phyloP scores from a whole-genome alignment of 1,140 invertebrate genomes.

The Leguminivora glycinivorella region DNA sequence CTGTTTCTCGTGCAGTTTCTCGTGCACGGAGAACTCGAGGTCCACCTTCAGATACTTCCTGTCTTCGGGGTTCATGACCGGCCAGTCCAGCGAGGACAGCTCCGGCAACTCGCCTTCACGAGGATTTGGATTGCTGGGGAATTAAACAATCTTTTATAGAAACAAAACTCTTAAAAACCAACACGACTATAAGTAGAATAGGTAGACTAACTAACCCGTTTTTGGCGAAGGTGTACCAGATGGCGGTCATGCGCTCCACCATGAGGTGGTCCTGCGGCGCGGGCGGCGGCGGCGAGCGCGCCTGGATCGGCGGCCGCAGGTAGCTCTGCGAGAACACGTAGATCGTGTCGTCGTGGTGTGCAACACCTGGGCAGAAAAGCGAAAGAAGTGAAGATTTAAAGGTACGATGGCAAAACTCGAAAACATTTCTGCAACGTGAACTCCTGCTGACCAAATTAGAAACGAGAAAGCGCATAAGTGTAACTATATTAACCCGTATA shows the following conservation, averaged over 20 bases:
- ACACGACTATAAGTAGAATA: background rate
- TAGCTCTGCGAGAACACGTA: slow-evolving; percentile 55
- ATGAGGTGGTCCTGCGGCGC: slow-evolving; percentile 39
- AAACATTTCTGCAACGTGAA: too few species aligned
- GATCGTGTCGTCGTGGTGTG: slow-evolving; percentile 60
- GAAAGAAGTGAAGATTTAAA: too few species aligned
- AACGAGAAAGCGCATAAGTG: too few species aligned
- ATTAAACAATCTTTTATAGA: slow-evolving; percentile 6
- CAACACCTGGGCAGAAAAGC: slow-evolving; percentile 38
- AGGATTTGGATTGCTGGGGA: slow-evolving; percentile 52
- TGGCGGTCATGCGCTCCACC: slow-evolving; percentile 51
- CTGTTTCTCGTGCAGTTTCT: slow-evolving; percentile 50
- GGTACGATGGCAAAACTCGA: too few species aligned
- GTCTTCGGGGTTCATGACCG: slow-evolving; percentile 40
- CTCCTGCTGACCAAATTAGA: too few species aligned
- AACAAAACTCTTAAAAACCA: too few species aligned
- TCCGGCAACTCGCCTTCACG: slow-evolving; percentile 37
- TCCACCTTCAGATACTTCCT: slow-evolving; percentile 48
- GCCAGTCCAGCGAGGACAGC: slow-evolving; percentile 43
- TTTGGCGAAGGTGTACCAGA: slow-evolving; percentile 61
- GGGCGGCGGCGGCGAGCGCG: slow-evolving; percentile 28
- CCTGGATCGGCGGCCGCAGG: slow-evolving; percentile 43
- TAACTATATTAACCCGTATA: too few species aligned
- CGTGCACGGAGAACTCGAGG: slow-evolving; percentile 35
- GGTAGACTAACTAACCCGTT: slow-evolving; percentile 52